Percentiles rank a stretch among this genome's conserved stretches.
Evolutionary conservation across 2,888 invertebrate genomes (phyloP).

Genomic region (Zygogramma bicolorata): DNA sequence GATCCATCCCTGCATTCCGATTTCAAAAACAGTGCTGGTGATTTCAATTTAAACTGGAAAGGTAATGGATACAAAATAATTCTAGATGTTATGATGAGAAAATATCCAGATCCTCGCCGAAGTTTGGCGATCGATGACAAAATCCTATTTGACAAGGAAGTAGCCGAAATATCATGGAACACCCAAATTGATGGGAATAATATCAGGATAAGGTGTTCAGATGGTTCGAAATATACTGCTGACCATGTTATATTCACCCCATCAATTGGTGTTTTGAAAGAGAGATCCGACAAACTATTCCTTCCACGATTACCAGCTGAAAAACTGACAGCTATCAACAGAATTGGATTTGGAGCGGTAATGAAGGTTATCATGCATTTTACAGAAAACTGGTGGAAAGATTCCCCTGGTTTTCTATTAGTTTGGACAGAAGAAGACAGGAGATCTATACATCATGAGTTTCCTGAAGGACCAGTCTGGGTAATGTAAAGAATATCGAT

Average conservation of each 20-base stretch:
- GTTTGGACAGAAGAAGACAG: slow-evolving; percentile 71
- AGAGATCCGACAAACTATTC: slow-evolving; percentile 43
- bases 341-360: slow-evolving; percentile 49
- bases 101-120: slow-evolving; percentile 45
- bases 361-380: slow-evolving; percentile 50
- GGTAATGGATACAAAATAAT: slow-evolving; percentile 75
- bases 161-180: slow-evolving; percentile 40
- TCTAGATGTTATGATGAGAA: slow-evolving; percentile 72
- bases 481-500: slow-evolving; percentile 13
- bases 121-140: slow-evolving; percentile 50
- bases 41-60: slow-evolving; percentile 78
- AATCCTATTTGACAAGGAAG: slow-evolving; percentile 51
- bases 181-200: slow-evolving; percentile 24
- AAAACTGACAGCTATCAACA: slow-evolving; percentile 45
- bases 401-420: slow-evolving; percentile 67
- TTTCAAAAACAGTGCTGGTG: slow-evolving; percentile 77
- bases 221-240: slow-evolving; percentile 68
- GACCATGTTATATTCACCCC: slow-evolving; percentile 74
- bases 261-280: slow-evolving; percentile 53
- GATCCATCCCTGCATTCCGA: slow-evolving; percentile 76
- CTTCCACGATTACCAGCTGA: slow-evolving; percentile 38
- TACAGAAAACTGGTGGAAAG: slow-evolving; percentile 47
- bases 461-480: slow-evolving; percentile 51
- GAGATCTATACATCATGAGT: slow-evolving; percentile 52
- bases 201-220: slow-evolving; percentile 63